Percentiles rank a stretch among this genome's conserved stretches.
These are phyloP conservation scores for Larimichthys polyactis DNA, from an alignment of 2,113 vertebrate genomes.

Conservation along the genomic window DNA sequence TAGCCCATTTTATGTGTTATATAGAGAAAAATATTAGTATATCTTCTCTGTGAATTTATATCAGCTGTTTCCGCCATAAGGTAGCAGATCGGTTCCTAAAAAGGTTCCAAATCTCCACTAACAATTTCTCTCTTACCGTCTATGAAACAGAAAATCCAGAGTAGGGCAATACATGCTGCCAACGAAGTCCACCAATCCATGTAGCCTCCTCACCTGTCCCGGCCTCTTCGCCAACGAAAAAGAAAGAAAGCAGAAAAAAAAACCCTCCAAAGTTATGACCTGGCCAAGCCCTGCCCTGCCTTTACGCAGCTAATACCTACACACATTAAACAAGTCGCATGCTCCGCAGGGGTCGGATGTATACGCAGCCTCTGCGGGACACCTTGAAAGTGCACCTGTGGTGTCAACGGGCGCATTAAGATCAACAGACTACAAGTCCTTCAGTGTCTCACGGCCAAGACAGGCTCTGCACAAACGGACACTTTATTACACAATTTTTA, in stretches of 20 bases:
- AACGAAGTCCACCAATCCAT: slow-evolving; percentile 80
- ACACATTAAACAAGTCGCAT: slow-evolving; percentile 44
- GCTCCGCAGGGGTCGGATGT: slow-evolving; percentile 44
- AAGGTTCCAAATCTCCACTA: not conserved
- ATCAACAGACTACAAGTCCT: slow-evolving; percentile 1
- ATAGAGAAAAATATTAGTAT: too few species aligned
- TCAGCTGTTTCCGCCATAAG: slow-evolving; percentile 7
- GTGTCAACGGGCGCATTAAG: slow-evolving; percentile 51
- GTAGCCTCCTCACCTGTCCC: slow-evolving; percentile 55
- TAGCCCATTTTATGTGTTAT: not conserved
- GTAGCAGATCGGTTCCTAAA: not conserved
- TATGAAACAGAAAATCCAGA: slow-evolving; percentile 80
- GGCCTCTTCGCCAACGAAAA: slow-evolving; percentile 45
- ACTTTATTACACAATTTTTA: too few species aligned
- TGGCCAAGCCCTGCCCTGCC: slow-evolving; percentile 60
- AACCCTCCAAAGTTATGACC: slow-evolving; percentile 22
- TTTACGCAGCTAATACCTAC: slow-evolving; percentile 51
- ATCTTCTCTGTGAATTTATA: not conserved
- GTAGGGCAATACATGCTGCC: slow-evolving; percentile 70
- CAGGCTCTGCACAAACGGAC: not conserved
- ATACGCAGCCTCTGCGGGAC: slow-evolving; percentile 11
- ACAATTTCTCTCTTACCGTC: slow-evolving; percentile 70
- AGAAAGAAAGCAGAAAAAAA: slow-evolving; percentile 39
- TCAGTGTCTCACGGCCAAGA: not conserved
- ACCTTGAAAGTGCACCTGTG: slow-evolving; percentile 24